Percentiles rank a stretch among this genome's conserved stretches.
These are phyloP conservation scores for Epinotia brunnichana DNA, from an alignment of 2,888 invertebrate genomes.

Conservation along the genomic window DNA sequence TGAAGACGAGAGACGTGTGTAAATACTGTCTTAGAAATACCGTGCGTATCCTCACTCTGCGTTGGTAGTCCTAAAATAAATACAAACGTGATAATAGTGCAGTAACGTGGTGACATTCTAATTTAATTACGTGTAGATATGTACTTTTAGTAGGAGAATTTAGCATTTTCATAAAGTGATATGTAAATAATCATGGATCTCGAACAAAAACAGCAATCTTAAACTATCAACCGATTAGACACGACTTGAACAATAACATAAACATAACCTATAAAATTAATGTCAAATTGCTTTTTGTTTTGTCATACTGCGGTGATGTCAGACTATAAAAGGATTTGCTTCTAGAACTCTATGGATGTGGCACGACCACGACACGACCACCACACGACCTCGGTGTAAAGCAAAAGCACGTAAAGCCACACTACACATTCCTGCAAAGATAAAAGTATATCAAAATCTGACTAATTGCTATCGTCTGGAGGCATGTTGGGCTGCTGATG, in stretches of 20 bases:
- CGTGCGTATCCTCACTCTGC: slow-evolving; percentile 67
- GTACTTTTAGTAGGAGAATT: slow-evolving; percentile 38
- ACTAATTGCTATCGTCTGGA: no score
- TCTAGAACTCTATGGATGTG: not conserved
- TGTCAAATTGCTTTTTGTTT: not conserved
- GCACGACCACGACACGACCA: no score
- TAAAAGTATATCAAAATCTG: no score
- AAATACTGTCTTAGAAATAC: slow-evolving; percentile 71
- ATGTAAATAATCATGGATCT: not conserved
- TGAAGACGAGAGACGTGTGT: slow-evolving; percentile 70
- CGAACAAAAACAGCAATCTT: not conserved
- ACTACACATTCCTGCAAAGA: not conserved
- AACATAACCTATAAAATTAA: slow-evolving; percentile 33
- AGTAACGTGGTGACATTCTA: no score
- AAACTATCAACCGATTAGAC: not conserved
- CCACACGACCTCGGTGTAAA: not conserved
- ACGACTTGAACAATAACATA: slow-evolving; percentile 6
- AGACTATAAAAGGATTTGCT: not conserved
- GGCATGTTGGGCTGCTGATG: no score
- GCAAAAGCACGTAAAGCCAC: no score
- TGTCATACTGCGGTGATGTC: not conserved
- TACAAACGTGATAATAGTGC: not conserved
- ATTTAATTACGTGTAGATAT: not conserved
- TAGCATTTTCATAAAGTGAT: slow-evolving; percentile 13
- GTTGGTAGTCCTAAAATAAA: slow-evolving; percentile 66